Base-by-base conservation (phyloP, 2,113 vertebrate genomes). In the Leptocoma aspasia region DNA sequence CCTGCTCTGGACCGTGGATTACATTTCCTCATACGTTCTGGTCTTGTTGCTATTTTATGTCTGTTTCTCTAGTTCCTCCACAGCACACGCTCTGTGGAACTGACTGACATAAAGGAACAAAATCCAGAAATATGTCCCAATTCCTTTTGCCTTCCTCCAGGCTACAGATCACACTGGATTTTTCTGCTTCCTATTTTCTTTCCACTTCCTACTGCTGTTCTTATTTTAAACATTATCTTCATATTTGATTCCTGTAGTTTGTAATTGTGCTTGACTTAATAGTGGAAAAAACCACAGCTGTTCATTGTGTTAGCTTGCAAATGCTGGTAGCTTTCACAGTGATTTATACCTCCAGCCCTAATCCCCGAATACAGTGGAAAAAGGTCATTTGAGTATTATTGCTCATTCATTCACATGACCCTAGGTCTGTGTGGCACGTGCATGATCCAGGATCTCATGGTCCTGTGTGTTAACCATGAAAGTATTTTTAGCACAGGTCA, bases 11-110 rank as follows among this genome's bases (percentile, higher is more conserved):
- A 52, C 80, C 69, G 35, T 70, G 35, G 42, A 77, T 93, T 90
- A 57, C 3, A 0, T 80, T 95, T 90, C 87, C 59, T 70, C 6
- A 0, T 44, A 39, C 0, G 0, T 7, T 80, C 28, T 61, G 49
- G 18, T 65, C 66, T 79, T 76, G 50, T 31, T 93, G 75, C 75
- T 87, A 68, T 92, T 75, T 72, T 91, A 65, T 69, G 21, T 80
- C 21, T 68, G 57, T 86, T 91, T 76, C 84, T 87, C 50, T 0
- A 0, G 27, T 21, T 91, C 45, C n/a, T 79, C 53, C 19, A 7
- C 19, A 88, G 59, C 30, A 72, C 54, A 18, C 16, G 17, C 22
- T 78, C 28, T 0, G 0, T 33, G 49, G 60, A 95, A 79, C 19
- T 45, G 57, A 61, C 33, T 70, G 63, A 44, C 23, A 72, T 33